Percentiles rank a stretch among this genome's conserved stretches.
phyloP scores from a whole-genome alignment of 2,888 invertebrate species.

The Dendrolimus houi region DNA sequence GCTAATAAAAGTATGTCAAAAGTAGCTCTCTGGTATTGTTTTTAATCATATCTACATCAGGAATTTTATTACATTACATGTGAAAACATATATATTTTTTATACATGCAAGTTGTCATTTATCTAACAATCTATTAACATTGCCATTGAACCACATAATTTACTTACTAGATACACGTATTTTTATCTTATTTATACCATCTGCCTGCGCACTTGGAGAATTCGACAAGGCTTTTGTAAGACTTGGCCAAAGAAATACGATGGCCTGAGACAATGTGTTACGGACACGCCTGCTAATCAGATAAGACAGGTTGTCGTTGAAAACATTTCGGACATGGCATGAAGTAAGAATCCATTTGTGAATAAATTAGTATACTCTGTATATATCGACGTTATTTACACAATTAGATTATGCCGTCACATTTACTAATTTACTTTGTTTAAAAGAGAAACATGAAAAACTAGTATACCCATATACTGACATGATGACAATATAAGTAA shows the following conservation, averaged over 20 bases:
- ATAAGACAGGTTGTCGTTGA: conserved; percentile 34
- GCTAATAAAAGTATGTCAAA: too few relatives aligned
- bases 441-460: too few relatives aligned
- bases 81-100: too few relatives aligned
- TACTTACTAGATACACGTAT: background rate
- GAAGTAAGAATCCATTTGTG: conserved; percentile 41
- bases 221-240: conserved; percentile 28
- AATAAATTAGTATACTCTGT: conserved; percentile 13
- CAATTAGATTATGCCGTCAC: background rate
- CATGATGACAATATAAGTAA: too few relatives aligned
- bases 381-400: background rate
- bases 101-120: too few relatives aligned
- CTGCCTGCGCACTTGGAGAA: conserved; percentile 13
- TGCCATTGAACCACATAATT: too few relatives aligned
- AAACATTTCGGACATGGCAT: conserved; percentile 41
- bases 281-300: conserved; percentile 51
- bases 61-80: too few relatives aligned
- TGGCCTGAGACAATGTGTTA: conserved; percentile 41
- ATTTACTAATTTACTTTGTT: background rate
- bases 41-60: too few relatives aligned
- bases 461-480: too few relatives aligned
- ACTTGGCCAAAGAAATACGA: conserved; percentile 23
- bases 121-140: too few relatives aligned
- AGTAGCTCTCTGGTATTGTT: too few relatives aligned
- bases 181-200: conserved; percentile 5